Evolutionary conservation across 2,113 vertebrate species (phyloP).

Genomic region (Pogona vitticeps): DNA sequence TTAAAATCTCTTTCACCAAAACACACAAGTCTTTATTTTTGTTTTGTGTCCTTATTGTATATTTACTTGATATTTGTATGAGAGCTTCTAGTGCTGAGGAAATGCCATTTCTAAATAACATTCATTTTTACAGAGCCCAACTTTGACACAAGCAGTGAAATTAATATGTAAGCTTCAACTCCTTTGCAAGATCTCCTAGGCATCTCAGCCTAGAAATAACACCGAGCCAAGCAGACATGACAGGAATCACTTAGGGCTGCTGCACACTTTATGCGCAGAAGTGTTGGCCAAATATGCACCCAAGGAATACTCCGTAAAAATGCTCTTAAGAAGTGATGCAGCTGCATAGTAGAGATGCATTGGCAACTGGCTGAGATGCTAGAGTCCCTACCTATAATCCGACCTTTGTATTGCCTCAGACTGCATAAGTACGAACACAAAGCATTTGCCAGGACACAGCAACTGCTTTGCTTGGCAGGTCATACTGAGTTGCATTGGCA

Average conservation of each 20-base stretch:
- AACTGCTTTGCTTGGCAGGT: too few species aligned
- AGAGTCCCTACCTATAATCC: too few species aligned
- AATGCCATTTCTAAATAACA: neutral
- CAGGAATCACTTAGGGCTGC: neutral
- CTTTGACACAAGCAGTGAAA: neutral
- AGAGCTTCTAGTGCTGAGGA: neutral
- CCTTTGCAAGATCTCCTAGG: conserved; percentile 3
- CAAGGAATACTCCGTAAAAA: neutral
- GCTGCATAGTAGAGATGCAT: neutral
- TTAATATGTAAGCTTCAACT: conserved; percentile 1
- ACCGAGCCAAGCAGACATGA: neutral
- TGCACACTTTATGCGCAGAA: neutral
- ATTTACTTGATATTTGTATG: conserved; percentile 13
- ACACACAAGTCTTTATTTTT: neutral
- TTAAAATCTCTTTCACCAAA: neutral
- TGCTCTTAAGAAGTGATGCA: neutral
- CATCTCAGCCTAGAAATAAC: neutral
- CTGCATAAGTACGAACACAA: too few species aligned
- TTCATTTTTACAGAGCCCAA: neutral
- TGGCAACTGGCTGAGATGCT: neutral
- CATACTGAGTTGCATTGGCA: too few species aligned
- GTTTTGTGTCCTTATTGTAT: neutral
- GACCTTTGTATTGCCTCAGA: neutral
- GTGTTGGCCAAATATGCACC: neutral
- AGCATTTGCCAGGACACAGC: too few species aligned